Evolutionary conservation across 2,888 invertebrate genomes (phyloP), one percentile per base, ranked within the genome.

Genomic region (Aelia acuminata): DNA sequence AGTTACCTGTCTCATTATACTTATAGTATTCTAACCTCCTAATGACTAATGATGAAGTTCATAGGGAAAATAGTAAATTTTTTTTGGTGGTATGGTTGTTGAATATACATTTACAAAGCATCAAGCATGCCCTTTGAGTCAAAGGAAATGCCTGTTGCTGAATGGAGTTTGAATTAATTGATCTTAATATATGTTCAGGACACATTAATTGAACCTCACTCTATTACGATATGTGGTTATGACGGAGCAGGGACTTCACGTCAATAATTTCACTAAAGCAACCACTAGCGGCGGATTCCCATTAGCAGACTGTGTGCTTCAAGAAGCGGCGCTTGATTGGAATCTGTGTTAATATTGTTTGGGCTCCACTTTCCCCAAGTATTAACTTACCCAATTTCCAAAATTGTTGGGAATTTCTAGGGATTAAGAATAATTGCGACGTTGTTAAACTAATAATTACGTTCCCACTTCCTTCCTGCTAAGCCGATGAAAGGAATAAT

Each of bases 361-460:
- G 7, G 7, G 63, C 63, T 35, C 20, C 57, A 26, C 13, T 26
- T 63, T 26, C 63, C n/a, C 31, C 35, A 31, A 70, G 63, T 35
- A 70, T 70, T 35, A 70, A 35, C 3, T 35, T 35, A 70, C 5
- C 18, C 63, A 0, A 7, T 70, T 70, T 35, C 35, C 26, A 70
- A 70, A 70, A 70, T 35, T 70, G 63, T 26, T 20, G 63, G 31
- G 26, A 35, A 70, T 35, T 70, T 7, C 7, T 31, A 20, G 8
- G 63, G 63, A 70, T 70, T 35, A 18, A 35, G 18, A 1, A 70
- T 70, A 70, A 70, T 35, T 0, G 63, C 4, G 31, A 13, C n/a
- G 35, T 35, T 70, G 63, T 18, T 70, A 35, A 70, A 31, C 63
- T 70, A 70, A 70, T 31, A 70, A 70, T 70, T 70, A 18, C 63